Evolutionary conservation across 1,140 invertebrate species (phyloP), one percentile per base, ranked within the genome.

Genomic region (Tribolium castaneum): DNA sequence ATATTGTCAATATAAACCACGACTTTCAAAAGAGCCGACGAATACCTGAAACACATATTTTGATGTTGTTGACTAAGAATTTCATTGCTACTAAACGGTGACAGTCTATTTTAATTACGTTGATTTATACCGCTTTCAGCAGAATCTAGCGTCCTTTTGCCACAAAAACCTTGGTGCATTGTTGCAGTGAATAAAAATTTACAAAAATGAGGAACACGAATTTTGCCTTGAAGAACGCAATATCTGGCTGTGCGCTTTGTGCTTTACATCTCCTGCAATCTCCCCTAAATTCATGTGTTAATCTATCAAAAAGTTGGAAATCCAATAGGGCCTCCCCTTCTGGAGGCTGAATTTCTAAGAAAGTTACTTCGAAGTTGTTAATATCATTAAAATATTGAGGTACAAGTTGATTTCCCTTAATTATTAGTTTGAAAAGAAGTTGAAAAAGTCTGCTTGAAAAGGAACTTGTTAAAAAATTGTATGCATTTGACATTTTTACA

Each of bases 1-100:
- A 62, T 45, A 66, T 75, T 75, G 72, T 75, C 72, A 56, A 75
- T 75, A 75, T 75, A 75, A 75, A 75, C 34, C 72, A 70, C 54
- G 6, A 76, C 39, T 70, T 62, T 76, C 75, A 76, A 76, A 76
- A 34, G 62, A 52, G 54, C 75, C 75, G 75, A 76, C 75, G 39
- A 75, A 75, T 75, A 75, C 72, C 72, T 75, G 72, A 51, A 45
- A 59, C 34, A 75, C 51, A 75, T 75, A 72, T 72, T 72, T 52
- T 52, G 45, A 50, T 72, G 70, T 72, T 72, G 70, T 72, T 72
- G 70, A 72, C 70, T 50, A 72, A 72, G 70, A 72, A 72, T 72
- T 72, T 72, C 70, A 72, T 72, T 72, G 70, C 45, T 72, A 51
- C 39, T 50, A 72, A 72, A 72, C 22, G 39, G 70, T 56, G 72